Base-by-base conservation (phyloP, 2,797 vertebrate genomes). In the Octomys mimax region DNA sequence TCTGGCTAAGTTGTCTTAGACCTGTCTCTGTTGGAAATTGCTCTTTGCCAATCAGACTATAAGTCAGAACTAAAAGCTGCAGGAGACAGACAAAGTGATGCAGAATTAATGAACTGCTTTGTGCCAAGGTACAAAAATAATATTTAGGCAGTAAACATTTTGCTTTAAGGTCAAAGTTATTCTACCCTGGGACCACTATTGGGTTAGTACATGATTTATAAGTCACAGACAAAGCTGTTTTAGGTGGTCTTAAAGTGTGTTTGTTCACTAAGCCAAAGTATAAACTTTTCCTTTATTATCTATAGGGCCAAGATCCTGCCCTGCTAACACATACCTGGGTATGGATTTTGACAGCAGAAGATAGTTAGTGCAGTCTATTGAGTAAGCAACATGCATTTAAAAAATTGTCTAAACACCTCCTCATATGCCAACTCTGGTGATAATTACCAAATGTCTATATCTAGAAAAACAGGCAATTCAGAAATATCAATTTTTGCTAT, bases 371-470 rank as follows among this genome's bases (percentile, higher is more conserved):
- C 93, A 92, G 97, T 98, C 97, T 98, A 97, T 98, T 98, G 97
- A 97, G 97, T 98, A 98, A 98, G 97, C 97, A 98, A 97, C 97
- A 98, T 98, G 97, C 95, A 97, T 98, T 98, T 98, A 98, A 94
- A 97, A 98, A 98, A 97, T 98, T 98, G 96, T 98, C 98, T 98
- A 97, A 2, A 98, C 96, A 97, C 97, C 87, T 98, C 98, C 98
- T 98, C 97, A 97, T 89, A 95, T 98, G 98, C 98, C 98, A 98
- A 89, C 98, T 98, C 95, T 98, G 95, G 98, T 96, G 97, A 98
- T 98, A 99, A 98, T 98, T 98, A 98, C 98, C 98, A 98, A 98
- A 98, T 98, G 98, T 98, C 98, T 98, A 97, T 98, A 98, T 98
- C 98, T 98, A 98, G 98, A 98, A 98, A 96, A 98, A 95, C 94